These are phyloP conservation scores for Eristalis arbustorum DNA, from an alignment of 2,888 invertebrate species.

Conservation along the genomic window DNA sequence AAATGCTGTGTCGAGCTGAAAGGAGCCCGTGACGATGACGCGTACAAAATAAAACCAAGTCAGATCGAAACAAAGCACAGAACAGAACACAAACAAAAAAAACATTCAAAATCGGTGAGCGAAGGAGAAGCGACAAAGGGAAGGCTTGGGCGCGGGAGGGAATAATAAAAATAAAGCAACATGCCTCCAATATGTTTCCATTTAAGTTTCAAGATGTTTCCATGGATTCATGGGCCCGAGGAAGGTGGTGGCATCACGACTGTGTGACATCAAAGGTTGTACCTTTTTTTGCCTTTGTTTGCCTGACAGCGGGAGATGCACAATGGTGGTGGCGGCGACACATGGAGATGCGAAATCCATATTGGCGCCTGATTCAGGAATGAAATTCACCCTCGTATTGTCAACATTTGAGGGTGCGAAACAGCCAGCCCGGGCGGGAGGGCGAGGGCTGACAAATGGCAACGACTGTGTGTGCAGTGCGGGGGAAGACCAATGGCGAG, in stretches of 20 bases:
- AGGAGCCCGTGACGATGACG: background rate
- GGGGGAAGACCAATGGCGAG: background rate
- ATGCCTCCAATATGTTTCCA: constrained; percentile 71
- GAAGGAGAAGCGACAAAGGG: constrained; percentile 10
- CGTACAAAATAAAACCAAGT: constrained; percentile 7
- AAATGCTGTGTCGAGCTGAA: constrained; percentile 37
- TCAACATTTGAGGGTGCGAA: background rate
- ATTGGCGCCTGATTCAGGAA: background rate
- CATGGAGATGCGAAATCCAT: background rate
- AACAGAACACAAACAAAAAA: background rate
- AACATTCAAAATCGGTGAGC: constrained; percentile 12
- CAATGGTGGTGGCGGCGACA: background rate
- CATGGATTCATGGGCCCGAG: constrained; percentile 57
- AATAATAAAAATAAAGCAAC: constrained; percentile 70
- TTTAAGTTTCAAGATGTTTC: constrained; percentile 69
- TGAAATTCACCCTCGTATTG: background rate
- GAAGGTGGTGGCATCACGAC: constrained; percentile 25
- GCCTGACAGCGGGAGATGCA: constrained; percentile 44
- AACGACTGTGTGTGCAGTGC: background rate
- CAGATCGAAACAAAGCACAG: constrained; percentile 7
- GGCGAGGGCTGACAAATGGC: background rate
- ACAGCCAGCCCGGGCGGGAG: background rate
- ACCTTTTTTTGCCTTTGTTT: constrained; percentile 21
- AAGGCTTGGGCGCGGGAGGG: background rate
- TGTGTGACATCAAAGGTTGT: constrained; percentile 49